These are phyloP conservation scores for Conchocele bisecta DNA, from an alignment of 2,888 invertebrate species.

Conservation along the genomic window DNA sequence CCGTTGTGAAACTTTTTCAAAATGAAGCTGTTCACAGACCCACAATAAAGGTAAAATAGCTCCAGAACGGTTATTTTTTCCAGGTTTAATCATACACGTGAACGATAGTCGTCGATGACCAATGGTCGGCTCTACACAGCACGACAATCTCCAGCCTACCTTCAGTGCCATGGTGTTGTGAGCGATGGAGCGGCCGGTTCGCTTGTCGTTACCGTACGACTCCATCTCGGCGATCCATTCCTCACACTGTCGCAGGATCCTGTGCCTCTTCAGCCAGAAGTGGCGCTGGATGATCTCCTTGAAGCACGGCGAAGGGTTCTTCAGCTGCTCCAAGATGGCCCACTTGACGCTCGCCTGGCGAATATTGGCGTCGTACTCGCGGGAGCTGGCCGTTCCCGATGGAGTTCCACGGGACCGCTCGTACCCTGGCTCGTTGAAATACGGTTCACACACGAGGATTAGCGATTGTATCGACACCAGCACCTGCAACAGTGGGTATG, in stretches of 20 bases:
- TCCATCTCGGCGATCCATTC: conserved; percentile 95
- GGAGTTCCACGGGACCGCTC: conserved; percentile 82
- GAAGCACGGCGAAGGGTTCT: conserved; percentile 95
- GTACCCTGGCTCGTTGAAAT: conserved; percentile 84
- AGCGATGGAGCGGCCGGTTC: conserved; percentile 90
- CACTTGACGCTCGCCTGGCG: conserved; percentile 97
- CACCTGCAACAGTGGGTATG: conserved; percentile 81
- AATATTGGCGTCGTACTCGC: conserved; percentile 97
- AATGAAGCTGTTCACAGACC: no score
- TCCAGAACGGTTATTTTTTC: no score
- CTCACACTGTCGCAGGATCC: conserved; percentile 94
- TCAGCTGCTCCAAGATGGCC: conserved; percentile 97
- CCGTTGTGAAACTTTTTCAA: no score
- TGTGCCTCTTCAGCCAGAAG: conserved; percentile 96
- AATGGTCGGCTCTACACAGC: no score
- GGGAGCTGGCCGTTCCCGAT: conserved; percentile 92
- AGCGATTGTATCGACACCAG: conserved; percentile 83
- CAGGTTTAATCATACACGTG: no score
- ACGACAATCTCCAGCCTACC: conserved; percentile 69
- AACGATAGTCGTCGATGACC: no score
- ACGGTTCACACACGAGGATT: conserved; percentile 83
- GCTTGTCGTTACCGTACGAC: conserved; percentile 89
- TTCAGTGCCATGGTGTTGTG: conserved; percentile 89
- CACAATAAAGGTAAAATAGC: no score
- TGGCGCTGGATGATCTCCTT: conserved; percentile 89